These are phyloP conservation scores for Hoplodrina blanda DNA, from an alignment of 2,888 invertebrate species.

Conservation along the genomic window DNA sequence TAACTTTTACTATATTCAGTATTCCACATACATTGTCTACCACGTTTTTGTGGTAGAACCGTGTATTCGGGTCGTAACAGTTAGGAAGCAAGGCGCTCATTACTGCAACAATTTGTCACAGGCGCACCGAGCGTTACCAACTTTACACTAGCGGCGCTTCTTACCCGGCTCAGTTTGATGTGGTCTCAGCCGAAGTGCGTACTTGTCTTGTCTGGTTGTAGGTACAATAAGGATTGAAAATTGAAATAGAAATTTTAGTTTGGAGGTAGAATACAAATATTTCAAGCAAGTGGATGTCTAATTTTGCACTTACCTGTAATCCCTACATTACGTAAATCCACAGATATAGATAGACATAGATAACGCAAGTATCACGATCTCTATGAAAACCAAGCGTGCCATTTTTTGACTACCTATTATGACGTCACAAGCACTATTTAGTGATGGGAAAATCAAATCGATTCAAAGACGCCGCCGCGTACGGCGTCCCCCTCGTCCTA, in stretches of 20 bases:
- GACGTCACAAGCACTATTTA: no score
- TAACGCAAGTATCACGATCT: no score
- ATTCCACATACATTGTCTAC: neutral
- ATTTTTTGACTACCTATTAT: no score
- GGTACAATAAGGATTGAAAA: conserved; percentile 9
- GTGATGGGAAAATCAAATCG: no score
- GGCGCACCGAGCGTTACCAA: conserved; percentile 69
- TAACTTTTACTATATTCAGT: no score
- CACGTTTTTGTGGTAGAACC: neutral
- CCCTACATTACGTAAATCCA: no score
- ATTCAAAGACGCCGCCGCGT: no score
- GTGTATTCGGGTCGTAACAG: conserved; percentile 46
- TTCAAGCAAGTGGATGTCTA: neutral
- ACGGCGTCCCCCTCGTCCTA: no score
- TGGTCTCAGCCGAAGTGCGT: conserved; percentile 49
- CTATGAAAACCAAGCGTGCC: no score
- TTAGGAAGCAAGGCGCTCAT: conserved; percentile 70
- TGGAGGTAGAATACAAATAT: no score
- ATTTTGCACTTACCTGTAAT: neutral
- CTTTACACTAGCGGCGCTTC: conserved; percentile 63
- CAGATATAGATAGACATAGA: no score
- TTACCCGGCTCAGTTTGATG: conserved; percentile 60
- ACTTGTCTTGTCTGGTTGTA: conserved; percentile 38
- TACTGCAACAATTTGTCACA: conserved; percentile 80
- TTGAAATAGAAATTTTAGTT: conserved; percentile 5